phyloP scores from a whole-genome alignment of 1,140 invertebrate genomes.

The Vanessa tameamea region DNA sequence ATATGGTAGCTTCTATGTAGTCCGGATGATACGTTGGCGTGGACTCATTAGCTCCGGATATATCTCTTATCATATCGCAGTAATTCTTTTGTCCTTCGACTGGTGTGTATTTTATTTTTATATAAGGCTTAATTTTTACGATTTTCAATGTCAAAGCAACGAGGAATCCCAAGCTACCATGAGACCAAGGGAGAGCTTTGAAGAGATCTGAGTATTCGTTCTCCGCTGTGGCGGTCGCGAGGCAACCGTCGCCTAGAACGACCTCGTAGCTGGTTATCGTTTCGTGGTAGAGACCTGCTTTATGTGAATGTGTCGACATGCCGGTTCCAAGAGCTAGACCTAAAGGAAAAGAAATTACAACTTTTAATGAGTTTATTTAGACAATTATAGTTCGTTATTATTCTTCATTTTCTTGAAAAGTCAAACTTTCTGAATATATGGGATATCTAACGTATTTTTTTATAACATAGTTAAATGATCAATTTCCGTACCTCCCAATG shows the following conservation, averaged over 20 bases:
- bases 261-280: conserved; percentile 89
- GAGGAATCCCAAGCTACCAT: conserved; percentile 91
- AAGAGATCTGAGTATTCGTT: conserved; percentile 87
- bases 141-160: conserved; percentile 89
- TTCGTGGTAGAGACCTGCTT: conserved; percentile 90
- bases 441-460: too few species aligned
- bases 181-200: conserved; percentile 90
- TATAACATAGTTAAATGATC: neutral
- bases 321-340: conserved; percentile 92
- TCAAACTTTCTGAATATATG: too few species aligned
- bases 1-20: conserved; percentile 90
- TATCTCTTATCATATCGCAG: conserved; percentile 82
- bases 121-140: conserved; percentile 85
- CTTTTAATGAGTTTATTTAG: neutral
- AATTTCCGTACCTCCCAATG: conserved; percentile 82
- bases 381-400: too few species aligned
- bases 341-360: conserved; percentile 39
- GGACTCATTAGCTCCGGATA: conserved; percentile 80
- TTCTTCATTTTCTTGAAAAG: too few species aligned
- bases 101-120: conserved; percentile 87
- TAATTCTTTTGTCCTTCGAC: conserved; percentile 83
- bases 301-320: conserved; percentile 91
- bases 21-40: conserved; percentile 84
- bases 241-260: conserved; percentile 86
- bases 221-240: conserved; percentile 87